phyloP scores from a whole-genome alignment of 2,888 invertebrate species.

The Orthosia cruda region DNA sequence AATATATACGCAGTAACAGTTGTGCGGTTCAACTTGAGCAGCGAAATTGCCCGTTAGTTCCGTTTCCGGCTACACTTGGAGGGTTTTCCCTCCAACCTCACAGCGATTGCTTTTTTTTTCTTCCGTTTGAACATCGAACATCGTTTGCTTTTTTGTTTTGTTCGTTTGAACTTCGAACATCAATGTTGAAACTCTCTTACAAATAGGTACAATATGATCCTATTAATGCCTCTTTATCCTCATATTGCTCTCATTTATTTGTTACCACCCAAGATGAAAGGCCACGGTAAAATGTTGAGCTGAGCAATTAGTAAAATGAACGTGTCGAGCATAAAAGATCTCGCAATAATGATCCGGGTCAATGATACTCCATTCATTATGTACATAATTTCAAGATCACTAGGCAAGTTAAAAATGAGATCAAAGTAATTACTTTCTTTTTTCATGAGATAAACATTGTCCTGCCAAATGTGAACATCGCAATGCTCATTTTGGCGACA shows the following conservation, averaged over 20 bases:
- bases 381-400: conserved; percentile 1
- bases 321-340: conserved; percentile 25
- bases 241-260: conserved; percentile 38
- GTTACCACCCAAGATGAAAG: conserved; percentile 41
- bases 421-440: not conserved
- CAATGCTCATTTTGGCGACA: conserved; percentile 10
- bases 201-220: conserved; percentile 9
- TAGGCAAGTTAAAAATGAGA: conserved; percentile 1
- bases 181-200: conserved; percentile 37
- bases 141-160: conserved; percentile 50
- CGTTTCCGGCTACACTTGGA: conserved; percentile 75
- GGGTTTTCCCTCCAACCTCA: conserved; percentile 61
- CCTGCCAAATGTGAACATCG: conserved; percentile 1
- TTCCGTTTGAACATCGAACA: conserved; percentile 22
- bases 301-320: conserved; percentile 46
- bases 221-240: conserved; percentile 38
- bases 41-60: conserved; percentile 83
- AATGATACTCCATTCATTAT: conserved; percentile 18
- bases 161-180: conserved; percentile 45
- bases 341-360: conserved; percentile 30
- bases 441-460: not conserved
- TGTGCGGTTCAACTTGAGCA: conserved; percentile 71
- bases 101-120: conserved; percentile 49
- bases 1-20: conserved; percentile 58
- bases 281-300: conserved; percentile 19